Percentiles rank a stretch among this genome's conserved stretches.
Conservation (phyloP, 2,888 invertebrate species). For the Agonopterix alstromeriana region DNA sequence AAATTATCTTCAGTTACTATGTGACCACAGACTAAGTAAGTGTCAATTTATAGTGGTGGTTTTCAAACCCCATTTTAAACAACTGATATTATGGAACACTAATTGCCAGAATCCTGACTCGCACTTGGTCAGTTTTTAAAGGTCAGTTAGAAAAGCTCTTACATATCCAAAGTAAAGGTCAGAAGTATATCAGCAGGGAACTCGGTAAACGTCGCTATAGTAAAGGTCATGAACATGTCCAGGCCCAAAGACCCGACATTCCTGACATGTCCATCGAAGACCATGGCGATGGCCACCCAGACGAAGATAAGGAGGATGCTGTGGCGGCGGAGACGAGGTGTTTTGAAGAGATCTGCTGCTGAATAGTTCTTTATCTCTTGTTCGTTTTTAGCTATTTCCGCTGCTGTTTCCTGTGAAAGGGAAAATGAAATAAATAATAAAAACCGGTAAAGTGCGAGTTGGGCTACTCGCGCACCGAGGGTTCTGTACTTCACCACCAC, state of each 20-base stretch:
- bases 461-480: too few species aligned
- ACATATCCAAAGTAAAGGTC: constrained; percentile 81
- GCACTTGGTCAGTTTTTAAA: too few species aligned
- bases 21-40: too few species aligned
- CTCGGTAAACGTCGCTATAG: constrained; percentile 88
- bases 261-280: constrained; percentile 92
- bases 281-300: constrained; percentile 91
- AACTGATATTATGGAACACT: too few species aligned
- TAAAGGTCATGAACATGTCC: constrained; percentile 89
- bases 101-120: too few species aligned
- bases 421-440: background rate
- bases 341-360: constrained; percentile 85
- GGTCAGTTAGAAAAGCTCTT: too few species aligned
- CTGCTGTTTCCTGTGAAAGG: constrained; percentile 75
- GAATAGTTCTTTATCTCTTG: constrained; percentile 85
- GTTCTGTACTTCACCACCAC: too few species aligned
- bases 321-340: constrained; percentile 84
- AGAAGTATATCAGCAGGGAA: constrained; percentile 89
- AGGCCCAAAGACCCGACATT: constrained; percentile 89
- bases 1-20: too few species aligned
- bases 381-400: constrained; percentile 81
- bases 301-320: constrained; percentile 84
- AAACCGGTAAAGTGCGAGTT: too few species aligned
- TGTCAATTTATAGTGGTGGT: too few species aligned
- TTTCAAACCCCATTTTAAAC: too few species aligned